Conservation (phyloP, 1,140 invertebrate species). For the Brachionus asplanchnoidis region DNA sequence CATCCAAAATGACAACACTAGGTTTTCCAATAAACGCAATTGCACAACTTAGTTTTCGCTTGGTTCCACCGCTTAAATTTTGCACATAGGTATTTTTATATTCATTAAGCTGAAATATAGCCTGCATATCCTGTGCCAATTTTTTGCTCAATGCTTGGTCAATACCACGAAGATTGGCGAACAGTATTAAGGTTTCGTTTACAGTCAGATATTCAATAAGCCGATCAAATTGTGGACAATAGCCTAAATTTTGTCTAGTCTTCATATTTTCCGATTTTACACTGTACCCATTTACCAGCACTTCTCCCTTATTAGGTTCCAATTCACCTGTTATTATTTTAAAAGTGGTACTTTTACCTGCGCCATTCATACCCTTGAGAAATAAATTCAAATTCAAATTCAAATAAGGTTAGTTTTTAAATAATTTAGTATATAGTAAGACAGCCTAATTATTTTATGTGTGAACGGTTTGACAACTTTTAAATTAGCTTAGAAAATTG, state of each 20-base stretch:
- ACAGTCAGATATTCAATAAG: slow-evolving; percentile 56
- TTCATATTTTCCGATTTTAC: slow-evolving; percentile 55
- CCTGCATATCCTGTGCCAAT: slow-evolving; percentile 44
- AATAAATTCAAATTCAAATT: background rate
- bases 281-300: slow-evolving; percentile 46
- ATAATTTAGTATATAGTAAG: no score
- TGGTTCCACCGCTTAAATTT: slow-evolving; percentile 68
- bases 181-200: slow-evolving; percentile 10
- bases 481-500: no score
- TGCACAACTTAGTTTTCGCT: slow-evolving; percentile 85
- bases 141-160: slow-evolving; percentile 48
- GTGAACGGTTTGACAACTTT: no score
- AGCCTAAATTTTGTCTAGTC: slow-evolving; percentile 49
- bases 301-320: slow-evolving; percentile 54
- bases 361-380: slow-evolving; percentile 39
- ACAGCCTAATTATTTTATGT: no score
- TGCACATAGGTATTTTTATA: slow-evolving; percentile 32
- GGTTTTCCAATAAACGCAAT: slow-evolving; percentile 70
- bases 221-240: slow-evolving; percentile 61
- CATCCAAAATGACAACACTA: slow-evolving; percentile 56
- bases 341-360: slow-evolving; percentile 47
- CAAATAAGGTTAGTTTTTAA: background rate
- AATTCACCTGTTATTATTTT: slow-evolving; percentile 63
- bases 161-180: slow-evolving; percentile 39
- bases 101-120: slow-evolving; percentile 24